Base-by-base conservation (phyloP, 2,888 invertebrate genomes). In the Camptogramma bilineatum region DNA sequence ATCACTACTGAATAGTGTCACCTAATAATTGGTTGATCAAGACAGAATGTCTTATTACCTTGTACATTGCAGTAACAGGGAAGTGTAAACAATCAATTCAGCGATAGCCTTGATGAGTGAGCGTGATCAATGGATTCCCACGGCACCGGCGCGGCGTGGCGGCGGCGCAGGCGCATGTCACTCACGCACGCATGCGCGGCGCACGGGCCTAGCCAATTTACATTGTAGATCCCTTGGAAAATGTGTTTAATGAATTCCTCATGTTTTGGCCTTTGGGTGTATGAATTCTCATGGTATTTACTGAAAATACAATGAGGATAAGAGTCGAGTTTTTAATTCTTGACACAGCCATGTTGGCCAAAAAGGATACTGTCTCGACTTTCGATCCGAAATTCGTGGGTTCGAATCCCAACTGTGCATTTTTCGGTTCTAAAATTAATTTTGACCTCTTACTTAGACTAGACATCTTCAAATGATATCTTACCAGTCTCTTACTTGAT, bases 81-180 rank as follows among this genome's bases (percentile, higher is more conserved):
- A 70, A 61, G 68, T 64, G 66, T 70, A 74, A 72, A 73, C 75
- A 75, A 75, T 73, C 68, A 71, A 72, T 75, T 75, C 72, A 74
- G 71, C 74, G 62, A 62, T 62, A 77, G 72, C 81, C 82, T 82
- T 81, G 78, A 62, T 70, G 72, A 64, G 28, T 8, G 21, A n/a
- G 69, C 71, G 73, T 75, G 79, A 75, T 75, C 71, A 67, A 68
- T 75, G 72, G 61, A 77, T 82, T 82, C 83, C 75, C 83, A 83
- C 79, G 81, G 75, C 66, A 68, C 56, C 58, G 18, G n/a, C n/a
- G n/a, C n/a, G n/a, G n/a, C n/a, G n/a, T n/a, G n/a, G n/a, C n/a
- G n/a, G 46, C 53, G 59, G 47, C 54, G 58, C 55, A 24, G 5
- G 50, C 53, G 74, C 74, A 72, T 73, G 70, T 66, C 52, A 59